A percentile compares a stretch with the other conserved stretches of the same genome.
phyloP scores from a whole-genome alignment of 2,797 vertebrate species.

The Peromyscus aztecus region DNA sequence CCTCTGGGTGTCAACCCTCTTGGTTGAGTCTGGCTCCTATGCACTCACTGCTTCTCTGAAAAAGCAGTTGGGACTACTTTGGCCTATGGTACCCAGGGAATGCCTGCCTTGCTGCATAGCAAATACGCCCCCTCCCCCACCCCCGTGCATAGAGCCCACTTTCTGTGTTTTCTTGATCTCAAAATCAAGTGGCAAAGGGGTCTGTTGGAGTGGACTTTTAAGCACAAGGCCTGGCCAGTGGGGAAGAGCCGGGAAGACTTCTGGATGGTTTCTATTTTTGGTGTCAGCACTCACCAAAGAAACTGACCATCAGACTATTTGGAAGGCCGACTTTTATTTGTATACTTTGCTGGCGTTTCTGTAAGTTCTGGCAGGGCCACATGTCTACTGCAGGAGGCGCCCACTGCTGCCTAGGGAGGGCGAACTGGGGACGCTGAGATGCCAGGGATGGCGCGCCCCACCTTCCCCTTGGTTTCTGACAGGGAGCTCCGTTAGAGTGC shows the following conservation, averaged over 20 bases:
- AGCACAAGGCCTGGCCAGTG: not conserved
- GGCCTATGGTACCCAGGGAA: conserved; percentile 70
- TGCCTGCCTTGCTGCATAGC: conserved; percentile 67
- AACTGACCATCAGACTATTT: not conserved
- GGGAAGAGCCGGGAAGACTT: not conserved
- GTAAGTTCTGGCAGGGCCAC: not conserved
- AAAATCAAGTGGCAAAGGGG: not conserved
- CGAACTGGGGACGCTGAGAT: rapidly evolving
- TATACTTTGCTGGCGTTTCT: not conserved
- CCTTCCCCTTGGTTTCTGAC: rapidly evolving
- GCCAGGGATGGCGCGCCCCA: rapidly evolving
- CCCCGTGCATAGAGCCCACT: conserved; percentile 75
- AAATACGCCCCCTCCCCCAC: not conserved
- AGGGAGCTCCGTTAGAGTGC: no score
- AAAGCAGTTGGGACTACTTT: not conserved
- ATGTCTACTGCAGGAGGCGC: conserved; percentile 30
- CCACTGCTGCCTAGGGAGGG: not conserved
- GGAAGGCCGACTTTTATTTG: not conserved
- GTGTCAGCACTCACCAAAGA: conserved; percentile 69
- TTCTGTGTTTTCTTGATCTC: conserved; percentile 75
- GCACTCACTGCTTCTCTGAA: not conserved
- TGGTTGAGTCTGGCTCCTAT: not conserved
- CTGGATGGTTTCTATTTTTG: not conserved
- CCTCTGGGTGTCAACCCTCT: not conserved
- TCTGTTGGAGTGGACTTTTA: conserved; percentile 27